Evolutionary conservation across 2,888 invertebrate genomes (phyloP).

Genomic region (Dryocosmus kuriphilus): DNA sequence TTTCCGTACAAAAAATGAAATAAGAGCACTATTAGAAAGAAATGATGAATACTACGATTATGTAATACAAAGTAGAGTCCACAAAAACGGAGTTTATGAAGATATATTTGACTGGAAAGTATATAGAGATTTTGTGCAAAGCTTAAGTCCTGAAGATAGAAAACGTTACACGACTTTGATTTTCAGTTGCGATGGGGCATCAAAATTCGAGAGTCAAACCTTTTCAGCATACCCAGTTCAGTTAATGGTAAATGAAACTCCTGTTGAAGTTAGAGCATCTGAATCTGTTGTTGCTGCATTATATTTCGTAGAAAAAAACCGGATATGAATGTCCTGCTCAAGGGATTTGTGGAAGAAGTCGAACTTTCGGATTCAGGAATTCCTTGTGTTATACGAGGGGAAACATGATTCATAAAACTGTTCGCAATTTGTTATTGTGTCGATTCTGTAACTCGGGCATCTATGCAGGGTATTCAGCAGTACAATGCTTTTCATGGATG

Average conservation of each 20-base stretch:
- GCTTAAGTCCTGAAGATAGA: too few species aligned
- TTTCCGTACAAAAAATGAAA: too few species aligned
- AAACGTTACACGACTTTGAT: too few species aligned
- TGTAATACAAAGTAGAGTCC: too few species aligned
- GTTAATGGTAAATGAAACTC: neutral
- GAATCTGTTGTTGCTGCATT: neutral
- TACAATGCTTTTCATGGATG: conserved; percentile 47
- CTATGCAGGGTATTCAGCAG: conserved; percentile 9
- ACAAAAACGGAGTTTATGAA: too few species aligned
- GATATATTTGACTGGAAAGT: too few species aligned
- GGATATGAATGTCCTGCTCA: conserved; percentile 45
- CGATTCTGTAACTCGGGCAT: too few species aligned
- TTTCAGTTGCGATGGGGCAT: neutral
- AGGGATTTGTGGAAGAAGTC: conserved; percentile 41
- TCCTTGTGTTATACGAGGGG: neutral
- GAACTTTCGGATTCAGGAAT: conserved; percentile 40
- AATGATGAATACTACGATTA: too few species aligned
- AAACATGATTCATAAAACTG: neutral
- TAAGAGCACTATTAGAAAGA: too few species aligned
- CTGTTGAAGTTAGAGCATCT: neutral
- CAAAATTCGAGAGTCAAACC: neutral
- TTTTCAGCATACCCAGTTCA: neutral
- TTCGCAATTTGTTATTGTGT: conserved; percentile 40
- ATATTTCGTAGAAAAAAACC: conserved; percentile 47
- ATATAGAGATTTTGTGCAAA: too few species aligned